Percentiles rank a stretch among this genome's conserved stretches.
Evolutionary conservation across 1,140 invertebrate genomes (phyloP).

Genomic region (Drosophila neocordata): DNA sequence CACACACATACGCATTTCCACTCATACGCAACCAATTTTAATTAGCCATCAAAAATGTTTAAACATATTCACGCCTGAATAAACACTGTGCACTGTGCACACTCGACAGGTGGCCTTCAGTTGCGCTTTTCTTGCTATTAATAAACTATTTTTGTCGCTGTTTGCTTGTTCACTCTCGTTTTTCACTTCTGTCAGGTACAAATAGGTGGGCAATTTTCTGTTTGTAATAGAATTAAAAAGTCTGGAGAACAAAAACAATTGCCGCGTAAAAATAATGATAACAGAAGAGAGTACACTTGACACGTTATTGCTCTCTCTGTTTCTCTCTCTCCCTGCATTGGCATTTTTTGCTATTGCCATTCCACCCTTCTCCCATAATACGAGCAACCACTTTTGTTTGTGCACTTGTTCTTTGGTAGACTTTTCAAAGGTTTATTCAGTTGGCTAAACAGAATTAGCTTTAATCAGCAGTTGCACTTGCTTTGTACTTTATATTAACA

Average conservation of each 20-base stretch:
- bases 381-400: constrained; percentile 1
- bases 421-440: not conserved
- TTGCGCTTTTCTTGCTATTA: constrained; percentile 48
- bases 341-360: not conserved
- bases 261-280: constrained; percentile 53
- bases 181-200: constrained; percentile 24
- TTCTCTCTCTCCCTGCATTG: constrained; percentile 1
- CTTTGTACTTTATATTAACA: not conserved
- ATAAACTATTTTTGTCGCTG: constrained; percentile 33
- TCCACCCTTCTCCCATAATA: not conserved
- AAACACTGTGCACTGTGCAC: constrained; percentile 44
- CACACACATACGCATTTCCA: constrained; percentile 16
- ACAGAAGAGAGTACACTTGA: constrained; percentile 16
- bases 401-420: not conserved
- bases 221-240: constrained; percentile 19
- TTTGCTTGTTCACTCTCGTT: constrained; percentile 28
- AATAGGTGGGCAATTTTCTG: not conserved
- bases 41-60: constrained; percentile 32
- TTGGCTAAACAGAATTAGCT: not conserved
- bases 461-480: not conserved
- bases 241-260: constrained; percentile 63
- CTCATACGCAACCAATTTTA: constrained; percentile 30
- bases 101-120: constrained; percentile 73
- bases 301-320: not conserved
- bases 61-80: constrained; percentile 54